Evolutionary conservation across 2,888 invertebrate species (phyloP), one percentile per base, ranked within the genome.

Genomic region (Lypha dubia): DNA sequence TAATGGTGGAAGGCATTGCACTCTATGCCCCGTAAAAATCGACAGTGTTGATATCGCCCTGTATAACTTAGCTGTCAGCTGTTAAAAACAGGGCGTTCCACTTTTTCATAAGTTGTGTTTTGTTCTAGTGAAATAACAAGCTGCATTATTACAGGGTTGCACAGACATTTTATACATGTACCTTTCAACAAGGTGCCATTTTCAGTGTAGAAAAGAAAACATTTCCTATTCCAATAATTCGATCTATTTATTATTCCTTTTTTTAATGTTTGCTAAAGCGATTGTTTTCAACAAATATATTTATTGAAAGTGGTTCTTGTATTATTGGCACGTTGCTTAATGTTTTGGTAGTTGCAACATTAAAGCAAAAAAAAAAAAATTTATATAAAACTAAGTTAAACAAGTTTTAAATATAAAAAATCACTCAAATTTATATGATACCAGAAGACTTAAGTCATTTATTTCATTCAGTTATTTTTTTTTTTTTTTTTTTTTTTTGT

Each of bases 261-360:
- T 3, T 17, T 58, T 22, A 20, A 51, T 51, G 9, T 11, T 51
- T 9, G 3, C 3, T 22, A 20, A 51, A 22, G 22, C 9, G 51
- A 20, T 22, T 20, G 51, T 51, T 3, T 24, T n/a, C n/a, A 17
- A 28, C 2, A 9, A 11, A 28, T 2, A 24, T 5, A 24, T 41
- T n/a, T 7, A 38, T 63, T 49, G 3, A 6, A 63, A 51, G 32
- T 44, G 28, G 44, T 71, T 73, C 65, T 73, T 38, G 56, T 35
- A 20, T 58, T 58, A 51, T n/a, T 32, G 22, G 11, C 2, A 5
- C 20, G n/a, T 73, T 80, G 58, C 73, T 67, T 41, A 63, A 63
- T 58, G 8, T 20, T n/a, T n/a, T 28, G 15, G 11, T 49, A 35
- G 46, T 80, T 80, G 28, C 73, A 74, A 80, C 67, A 74, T 77